Conservation (phyloP, 2,113 vertebrate genomes). For the Oncorhynchus tshawytscha region DNA sequence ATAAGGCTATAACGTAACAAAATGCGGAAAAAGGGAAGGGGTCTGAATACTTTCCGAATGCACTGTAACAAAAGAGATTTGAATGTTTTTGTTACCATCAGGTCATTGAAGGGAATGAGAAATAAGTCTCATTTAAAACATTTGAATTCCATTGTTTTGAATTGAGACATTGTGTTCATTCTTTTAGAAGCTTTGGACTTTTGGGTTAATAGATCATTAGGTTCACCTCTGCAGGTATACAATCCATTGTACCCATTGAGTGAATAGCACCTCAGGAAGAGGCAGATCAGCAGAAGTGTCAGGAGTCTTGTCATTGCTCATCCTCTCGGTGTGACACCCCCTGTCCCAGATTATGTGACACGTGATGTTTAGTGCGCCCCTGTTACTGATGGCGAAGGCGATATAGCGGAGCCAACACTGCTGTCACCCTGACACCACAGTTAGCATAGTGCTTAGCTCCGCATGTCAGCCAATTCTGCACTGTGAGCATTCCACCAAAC, state of each 20-base stretch:
- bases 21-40: too few species aligned
- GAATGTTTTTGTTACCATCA: background rate
- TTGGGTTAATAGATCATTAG: too few species aligned
- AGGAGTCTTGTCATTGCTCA: conserved; percentile 46
- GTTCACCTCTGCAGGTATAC: too few species aligned
- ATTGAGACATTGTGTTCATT: too few species aligned
- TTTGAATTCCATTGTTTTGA: too few species aligned
- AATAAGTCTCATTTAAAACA: too few species aligned
- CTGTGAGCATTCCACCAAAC: conserved; percentile 3
- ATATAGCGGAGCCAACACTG: conserved; percentile 41
- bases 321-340: conserved; percentile 37
- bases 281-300: conserved; percentile 28
- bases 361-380: conserved; percentile 36
- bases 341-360: conserved; percentile 48
- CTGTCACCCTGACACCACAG: conserved; percentile 43
- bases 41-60: too few species aligned
- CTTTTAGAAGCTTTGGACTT: too few species aligned
- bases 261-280: background rate
- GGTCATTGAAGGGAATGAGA: too few species aligned
- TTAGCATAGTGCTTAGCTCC: conserved; percentile 33
- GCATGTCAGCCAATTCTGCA: conserved; percentile 6
- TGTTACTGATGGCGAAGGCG: conserved; percentile 51
- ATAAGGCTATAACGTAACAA: too few species aligned
- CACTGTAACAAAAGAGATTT: background rate
- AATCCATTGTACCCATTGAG: background rate